phyloP scores from a whole-genome alignment of 2,113 vertebrate genomes.

The Formicarius rufipectus region DNA sequence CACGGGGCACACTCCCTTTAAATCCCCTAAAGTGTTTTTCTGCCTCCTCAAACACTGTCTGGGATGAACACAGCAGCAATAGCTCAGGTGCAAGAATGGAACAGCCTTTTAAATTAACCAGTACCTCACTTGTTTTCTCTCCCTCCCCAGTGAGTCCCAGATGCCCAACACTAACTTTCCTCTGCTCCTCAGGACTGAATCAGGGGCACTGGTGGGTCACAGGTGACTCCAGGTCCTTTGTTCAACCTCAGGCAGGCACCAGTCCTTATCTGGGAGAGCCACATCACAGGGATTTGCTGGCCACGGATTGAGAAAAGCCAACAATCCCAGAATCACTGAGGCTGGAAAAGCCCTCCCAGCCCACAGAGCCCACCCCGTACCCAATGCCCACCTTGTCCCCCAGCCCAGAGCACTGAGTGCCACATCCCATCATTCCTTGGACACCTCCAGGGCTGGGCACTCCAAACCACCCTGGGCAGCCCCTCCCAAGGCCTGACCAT shows the following conservation, averaged over 20 bases:
- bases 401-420: background rate
- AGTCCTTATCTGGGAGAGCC: background rate
- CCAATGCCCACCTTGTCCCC: rapidly evolving
- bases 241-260: too few relatives aligned
- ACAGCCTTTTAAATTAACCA: background rate
- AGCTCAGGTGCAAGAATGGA: rapidly evolving
- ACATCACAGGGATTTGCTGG: rapidly evolving
- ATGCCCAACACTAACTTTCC: background rate
- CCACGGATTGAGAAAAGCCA: background rate
- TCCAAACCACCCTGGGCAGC: background rate
- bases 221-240: background rate
- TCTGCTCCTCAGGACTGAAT: background rate
- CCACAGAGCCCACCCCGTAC: rapidly evolving
- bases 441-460: background rate
- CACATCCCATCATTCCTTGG: rapidly evolving
- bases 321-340: rapidly evolving
- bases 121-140: rapidly evolving
- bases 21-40: background rate
- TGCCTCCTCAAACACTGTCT: background rate
- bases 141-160: too few relatives aligned
- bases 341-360: background rate
- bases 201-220: background rate
- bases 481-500: rapidly evolving
- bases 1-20: too few relatives aligned
- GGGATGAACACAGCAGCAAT: background rate